Base-by-base conservation (phyloP, 2,888 invertebrate genomes). In the Drosophila infuscata region DNA sequence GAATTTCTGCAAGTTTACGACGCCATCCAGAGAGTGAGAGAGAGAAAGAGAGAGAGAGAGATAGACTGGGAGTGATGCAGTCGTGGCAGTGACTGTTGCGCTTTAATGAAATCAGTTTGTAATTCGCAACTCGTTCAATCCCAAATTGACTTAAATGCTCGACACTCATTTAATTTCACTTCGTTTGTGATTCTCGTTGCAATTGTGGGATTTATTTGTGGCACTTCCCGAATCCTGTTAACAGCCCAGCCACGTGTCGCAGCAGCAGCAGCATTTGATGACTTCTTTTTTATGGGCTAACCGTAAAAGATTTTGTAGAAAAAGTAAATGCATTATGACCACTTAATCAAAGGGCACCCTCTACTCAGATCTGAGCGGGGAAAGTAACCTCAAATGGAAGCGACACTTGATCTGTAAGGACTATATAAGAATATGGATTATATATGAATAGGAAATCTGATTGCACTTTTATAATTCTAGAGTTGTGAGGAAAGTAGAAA, bases 1-100 rank as follows among this genome's bases (percentile, higher is more conserved):
- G 72, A 84, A 84, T 84, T 81, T 79, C 48, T 70, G 60, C 76
- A 79, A 82, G 53, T 74, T 79, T 64, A 76, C 56, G 61, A 41
- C 30, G 15, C 17, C 43, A n/a, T 36, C 36, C 25, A 17, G 0
- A 9, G 33, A 15, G 12, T n/a, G 12, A 52, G 17, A 30, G 20
- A 29, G 8, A 33, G 41, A 12, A 25, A 20, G 12, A 20, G 29
- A 25, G n/a, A 15, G 17, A 11, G 29, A 11, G 3, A 8, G n/a
- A 11, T 20, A 29, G 17, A 29, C 20, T 4, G 11, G 12, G 15
- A 5, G 9, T 20, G 41, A 41, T 58, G n/a, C 49, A 51, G 49
- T 58, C 54, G 29, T 63, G 58, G 29, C 35, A 36, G 32, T 54
- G 35, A 59, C 67, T 54, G 58, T 51, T 56, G 29, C 25, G 15